Evolutionary conservation across 2,888 invertebrate species (phyloP).

Genomic region (Drosophila pullipes): DNA sequence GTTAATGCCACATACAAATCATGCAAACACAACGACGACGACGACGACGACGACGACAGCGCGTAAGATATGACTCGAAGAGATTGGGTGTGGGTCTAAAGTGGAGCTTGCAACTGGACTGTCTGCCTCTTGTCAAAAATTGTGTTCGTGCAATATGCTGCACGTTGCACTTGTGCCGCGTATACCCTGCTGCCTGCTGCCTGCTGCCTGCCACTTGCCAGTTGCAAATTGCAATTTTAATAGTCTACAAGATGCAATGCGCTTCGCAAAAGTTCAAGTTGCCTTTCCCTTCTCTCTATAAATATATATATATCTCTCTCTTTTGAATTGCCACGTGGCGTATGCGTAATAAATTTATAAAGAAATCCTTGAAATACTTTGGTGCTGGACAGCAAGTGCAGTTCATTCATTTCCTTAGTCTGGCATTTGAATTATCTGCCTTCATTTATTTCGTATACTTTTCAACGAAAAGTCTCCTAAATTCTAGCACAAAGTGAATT

Average conservation of each 20-base stretch:
- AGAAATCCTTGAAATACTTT: slow-evolving; percentile 17
- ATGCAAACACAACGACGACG: slow-evolving; percentile 55
- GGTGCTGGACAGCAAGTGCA: slow-evolving; percentile 18
- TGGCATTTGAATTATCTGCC: slow-evolving; percentile 21
- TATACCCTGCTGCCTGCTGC: slow-evolving; percentile 22
- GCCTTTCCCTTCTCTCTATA: background rate
- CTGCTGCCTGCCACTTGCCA: slow-evolving; percentile 1
- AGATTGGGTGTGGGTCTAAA: slow-evolving; percentile 18
- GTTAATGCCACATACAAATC: slow-evolving; percentile 69
- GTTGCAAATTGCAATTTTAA: slow-evolving; percentile 58
- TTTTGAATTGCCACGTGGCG: slow-evolving; percentile 35
- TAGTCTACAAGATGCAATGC: slow-evolving; percentile 45
- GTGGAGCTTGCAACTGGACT: slow-evolving; percentile 12
- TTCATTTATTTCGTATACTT: background rate
- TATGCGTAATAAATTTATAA: slow-evolving; percentile 49
- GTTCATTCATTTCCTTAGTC: slow-evolving; percentile 4
- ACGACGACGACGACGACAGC: slow-evolving; percentile 40
- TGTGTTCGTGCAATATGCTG: slow-evolving; percentile 52
- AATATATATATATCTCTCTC: background rate
- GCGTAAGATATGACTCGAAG: slow-evolving; percentile 59
- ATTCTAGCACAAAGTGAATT: no score
- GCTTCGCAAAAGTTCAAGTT: slow-evolving; percentile 39
- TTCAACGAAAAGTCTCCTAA: background rate
- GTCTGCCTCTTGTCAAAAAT: slow-evolving; percentile 64
- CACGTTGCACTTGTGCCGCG: slow-evolving; percentile 24